Base-by-base conservation (phyloP, 92 coral and sea anemone species). In the Epizoanthus rinbou region DNA sequence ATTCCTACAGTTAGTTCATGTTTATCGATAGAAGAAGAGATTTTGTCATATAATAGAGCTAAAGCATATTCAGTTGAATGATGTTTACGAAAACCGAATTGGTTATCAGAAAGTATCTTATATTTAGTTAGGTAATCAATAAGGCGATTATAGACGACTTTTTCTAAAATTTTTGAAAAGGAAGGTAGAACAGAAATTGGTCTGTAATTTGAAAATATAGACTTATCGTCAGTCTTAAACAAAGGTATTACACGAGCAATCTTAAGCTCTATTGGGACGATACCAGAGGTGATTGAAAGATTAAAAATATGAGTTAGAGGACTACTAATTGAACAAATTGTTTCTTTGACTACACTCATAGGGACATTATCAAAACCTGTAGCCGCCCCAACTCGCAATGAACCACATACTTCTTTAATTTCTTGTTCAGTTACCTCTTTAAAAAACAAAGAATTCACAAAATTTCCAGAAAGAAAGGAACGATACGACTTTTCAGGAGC, bases 401-500 rank as follows among this genome's bases (percentile, higher is more conserved):
- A 74, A 74, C 63, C 7, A 50, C 33, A 37, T 45, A 74, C n/a
- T 74, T 45, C 80, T 6, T 8, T 74, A 10, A 74, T n/a, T 50
- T 74, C 82, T 5, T 39, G n/a, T 50, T 74, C 64, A 43, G 50
- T 43, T 7, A 43, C 50, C 57, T 50, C 23, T 22, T 74, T 19
- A 50, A 74, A 59, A 64, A 74, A 74, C 80, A 74, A 50, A 52
- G 80, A 74, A 39, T 74, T 59, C 50, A 64, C 35, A 39, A 52
- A 74, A 52, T 74, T 39, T 17, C 80, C 80, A 74, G 14, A 74
- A 31, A 74, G 80, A 74, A 43, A 74, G 31, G 53, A 2, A 22
- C 31, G 64, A 80, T 80, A 62, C 73, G 64, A 60, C 64, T 71
- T 80, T 43, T 43, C 50, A 71, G 84, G 57, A 60, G 84, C 64